Evolutionary conservation across 2,113 vertebrate species (phyloP).

Genomic region (Hystrix brachyura): DNA sequence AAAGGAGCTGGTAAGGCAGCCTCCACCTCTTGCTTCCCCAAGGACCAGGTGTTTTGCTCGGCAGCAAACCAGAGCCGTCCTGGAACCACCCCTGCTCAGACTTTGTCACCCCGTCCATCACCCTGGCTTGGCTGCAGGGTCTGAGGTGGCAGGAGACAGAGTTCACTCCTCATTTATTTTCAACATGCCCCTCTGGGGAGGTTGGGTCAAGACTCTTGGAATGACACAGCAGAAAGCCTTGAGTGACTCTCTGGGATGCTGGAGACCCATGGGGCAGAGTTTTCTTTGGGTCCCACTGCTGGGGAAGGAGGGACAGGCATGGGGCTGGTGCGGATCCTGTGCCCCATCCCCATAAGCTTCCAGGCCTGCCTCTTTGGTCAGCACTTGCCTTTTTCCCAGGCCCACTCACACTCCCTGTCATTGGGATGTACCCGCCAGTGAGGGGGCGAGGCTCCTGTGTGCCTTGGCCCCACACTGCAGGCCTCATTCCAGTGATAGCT

Average conservation of each 20-base stretch:
- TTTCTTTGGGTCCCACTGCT: neutral
- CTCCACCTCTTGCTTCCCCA: neutral
- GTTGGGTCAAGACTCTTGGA: conserved; percentile 29
- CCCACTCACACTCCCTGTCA: neutral
- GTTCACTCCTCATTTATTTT: conserved; percentile 76
- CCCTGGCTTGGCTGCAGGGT: conserved; percentile 51
- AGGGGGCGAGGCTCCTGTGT: neutral
- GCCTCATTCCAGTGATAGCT: neutral
- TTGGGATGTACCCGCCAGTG: neutral
- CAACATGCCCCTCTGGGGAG: neutral
- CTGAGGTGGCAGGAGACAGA: conserved; percentile 40
- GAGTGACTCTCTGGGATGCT: neutral
- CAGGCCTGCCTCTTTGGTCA: neutral
- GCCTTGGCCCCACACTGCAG: neutral
- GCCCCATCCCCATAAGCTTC: neutral
- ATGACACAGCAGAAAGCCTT: conserved; percentile 22
- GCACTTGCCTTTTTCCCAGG: neutral
- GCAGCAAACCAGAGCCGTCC: conserved; percentile 71
- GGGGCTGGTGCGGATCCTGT: neutral
- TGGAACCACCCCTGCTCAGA: conserved; percentile 53
- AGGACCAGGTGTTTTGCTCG: conserved; percentile 78
- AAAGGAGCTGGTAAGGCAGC: conserved; percentile 48
- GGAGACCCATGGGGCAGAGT: neutral
- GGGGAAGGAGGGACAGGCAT: neutral
- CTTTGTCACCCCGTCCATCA: conserved; percentile 79